Conservation (phyloP, 2,888 invertebrate species). For the Drosophila colorata region DNA sequence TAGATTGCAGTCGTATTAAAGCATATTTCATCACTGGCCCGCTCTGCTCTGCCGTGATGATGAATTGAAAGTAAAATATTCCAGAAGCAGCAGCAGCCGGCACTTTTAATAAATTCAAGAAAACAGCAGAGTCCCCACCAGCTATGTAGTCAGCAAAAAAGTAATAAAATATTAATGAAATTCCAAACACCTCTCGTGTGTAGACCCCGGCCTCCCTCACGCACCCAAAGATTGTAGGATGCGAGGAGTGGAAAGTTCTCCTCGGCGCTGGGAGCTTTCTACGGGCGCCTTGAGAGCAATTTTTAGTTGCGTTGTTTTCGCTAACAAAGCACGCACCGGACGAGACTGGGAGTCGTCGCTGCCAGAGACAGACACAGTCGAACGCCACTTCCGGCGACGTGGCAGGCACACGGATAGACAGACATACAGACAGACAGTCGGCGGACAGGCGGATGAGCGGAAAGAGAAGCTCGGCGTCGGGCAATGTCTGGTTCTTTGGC, state of each 20-base stretch:
- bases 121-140: constrained; percentile 29
- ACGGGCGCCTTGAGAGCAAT: constrained; percentile 73
- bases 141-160: constrained; percentile 38
- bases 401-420: constrained; percentile 19
- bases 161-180: constrained; percentile 84
- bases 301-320: constrained; percentile 60
- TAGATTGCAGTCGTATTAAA: constrained; percentile 1
- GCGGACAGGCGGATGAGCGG: constrained; percentile 4
- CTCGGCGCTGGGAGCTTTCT: constrained; percentile 16
- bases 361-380: constrained; percentile 43
- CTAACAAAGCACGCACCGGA: constrained; percentile 77
- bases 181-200: constrained; percentile 78
- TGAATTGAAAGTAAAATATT: constrained; percentile 45
- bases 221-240: constrained; percentile 29
- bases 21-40: constrained; percentile 25
- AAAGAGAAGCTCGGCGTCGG: constrained; percentile 14
- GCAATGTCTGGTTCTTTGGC: constrained; percentile 40
- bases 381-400: constrained; percentile 63
- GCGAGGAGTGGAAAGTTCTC: constrained; percentile 10
- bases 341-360: constrained; percentile 15
- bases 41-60: constrained; percentile 2
- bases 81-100: constrained; percentile 24
- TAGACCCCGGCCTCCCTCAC: constrained; percentile 13
- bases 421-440: constrained; percentile 16
- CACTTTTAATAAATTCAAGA: constrained; percentile 75